phyloP scores from a whole-genome alignment of 2,113 vertebrate species.

The Ageneiosus marmoratus region DNA sequence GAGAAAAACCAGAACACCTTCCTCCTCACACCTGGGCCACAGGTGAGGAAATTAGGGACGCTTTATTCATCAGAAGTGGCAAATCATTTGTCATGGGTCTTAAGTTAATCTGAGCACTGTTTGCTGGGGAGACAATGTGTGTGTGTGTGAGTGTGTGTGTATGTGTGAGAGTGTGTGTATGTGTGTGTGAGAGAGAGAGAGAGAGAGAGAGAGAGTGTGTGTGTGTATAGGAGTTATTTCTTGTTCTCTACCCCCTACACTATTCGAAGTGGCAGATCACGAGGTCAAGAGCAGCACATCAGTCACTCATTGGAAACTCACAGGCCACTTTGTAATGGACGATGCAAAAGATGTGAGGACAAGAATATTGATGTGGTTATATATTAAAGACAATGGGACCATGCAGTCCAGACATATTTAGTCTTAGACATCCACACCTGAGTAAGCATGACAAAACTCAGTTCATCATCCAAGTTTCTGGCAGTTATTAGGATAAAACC shows the following conservation, averaged over 20 bases:
- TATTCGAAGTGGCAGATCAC: slow-evolving; percentile 14
- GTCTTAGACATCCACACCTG: neutral
- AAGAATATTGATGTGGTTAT: slow-evolving; percentile 13
- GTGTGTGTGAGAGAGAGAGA: no score
- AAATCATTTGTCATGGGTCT: slow-evolving; percentile 6
- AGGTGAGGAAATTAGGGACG: slow-evolving; percentile 29
- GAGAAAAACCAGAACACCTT: neutral
- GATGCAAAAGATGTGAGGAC: neutral
- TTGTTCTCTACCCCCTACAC: neutral
- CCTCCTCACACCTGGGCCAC: slow-evolving; percentile 23
- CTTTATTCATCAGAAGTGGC: slow-evolving; percentile 10
- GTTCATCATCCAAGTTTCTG: neutral
- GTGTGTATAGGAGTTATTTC: neutral
- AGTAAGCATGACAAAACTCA: neutral
- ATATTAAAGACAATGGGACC: slow-evolving; percentile 9
- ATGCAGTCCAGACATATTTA: slow-evolving; percentile 8
- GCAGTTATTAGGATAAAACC: slow-evolving; percentile 11
- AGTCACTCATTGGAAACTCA: slow-evolving; percentile 12
- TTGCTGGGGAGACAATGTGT: neutral
- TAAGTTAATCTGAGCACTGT: slow-evolving; percentile 18
- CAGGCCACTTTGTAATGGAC: neutral
- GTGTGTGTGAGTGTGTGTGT: neutral
- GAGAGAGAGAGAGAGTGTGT: no score
- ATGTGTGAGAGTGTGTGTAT: neutral
- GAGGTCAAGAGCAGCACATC: slow-evolving; percentile 36